Conservation (phyloP, 2,797 vertebrate species). For the Sebastiscus tertius region DNA sequence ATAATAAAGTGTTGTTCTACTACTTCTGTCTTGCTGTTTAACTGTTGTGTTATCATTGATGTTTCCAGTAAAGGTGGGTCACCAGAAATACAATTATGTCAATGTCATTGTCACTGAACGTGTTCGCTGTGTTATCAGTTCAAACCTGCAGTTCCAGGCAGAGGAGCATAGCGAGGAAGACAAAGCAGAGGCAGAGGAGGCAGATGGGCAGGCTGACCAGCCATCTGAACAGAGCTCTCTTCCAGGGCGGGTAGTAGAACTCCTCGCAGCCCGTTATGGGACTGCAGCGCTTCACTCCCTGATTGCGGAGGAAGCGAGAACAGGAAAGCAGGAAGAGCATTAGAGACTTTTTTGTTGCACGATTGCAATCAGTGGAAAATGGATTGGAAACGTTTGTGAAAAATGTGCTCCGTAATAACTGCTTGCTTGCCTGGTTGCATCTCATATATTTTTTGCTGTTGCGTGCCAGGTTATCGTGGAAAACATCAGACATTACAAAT, state of each 20-base stretch:
- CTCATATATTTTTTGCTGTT: not conserved
- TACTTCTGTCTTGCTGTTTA: not conserved
- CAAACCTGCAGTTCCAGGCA: conserved; percentile 88
- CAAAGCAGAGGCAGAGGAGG: conserved; percentile 87
- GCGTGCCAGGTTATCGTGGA: not conserved
- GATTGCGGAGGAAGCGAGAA: not conserved
- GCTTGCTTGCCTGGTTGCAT: not conserved
- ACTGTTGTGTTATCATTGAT: not conserved
- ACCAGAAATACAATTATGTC: not conserved
- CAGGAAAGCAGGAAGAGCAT: not conserved
- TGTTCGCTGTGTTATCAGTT: not conserved
- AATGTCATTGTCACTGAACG: not conserved
- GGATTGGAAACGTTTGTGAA: not conserved
- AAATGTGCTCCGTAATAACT: not conserved
- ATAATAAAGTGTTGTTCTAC: not conserved
- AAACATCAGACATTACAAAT: not conserved
- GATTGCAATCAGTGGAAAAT: not conserved
- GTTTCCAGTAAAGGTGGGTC: not conserved
- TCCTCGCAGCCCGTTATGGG: conserved; percentile 91
- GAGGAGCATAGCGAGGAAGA: conserved; percentile 93
- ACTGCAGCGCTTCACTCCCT: conserved; percentile 91
- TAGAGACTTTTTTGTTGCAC: not conserved
- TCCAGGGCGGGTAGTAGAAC: conserved; percentile 94
- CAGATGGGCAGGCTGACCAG: conserved; percentile 92
- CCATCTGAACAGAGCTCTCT: conserved; percentile 90